Conservation (phyloP, 1,140 invertebrate genomes). For the Drosophila ananassae region DNA sequence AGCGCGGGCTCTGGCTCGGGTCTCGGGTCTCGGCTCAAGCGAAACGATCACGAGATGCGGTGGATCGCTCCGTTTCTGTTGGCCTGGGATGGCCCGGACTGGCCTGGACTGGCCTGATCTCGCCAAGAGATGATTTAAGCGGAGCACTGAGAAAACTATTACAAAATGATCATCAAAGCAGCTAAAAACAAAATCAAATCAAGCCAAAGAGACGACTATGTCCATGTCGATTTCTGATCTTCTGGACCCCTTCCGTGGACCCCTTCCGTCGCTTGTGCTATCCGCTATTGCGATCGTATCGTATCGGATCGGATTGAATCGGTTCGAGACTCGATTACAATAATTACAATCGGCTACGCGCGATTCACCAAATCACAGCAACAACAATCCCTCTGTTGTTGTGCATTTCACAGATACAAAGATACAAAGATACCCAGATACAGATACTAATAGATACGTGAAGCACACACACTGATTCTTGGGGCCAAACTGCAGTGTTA, state of each 20-base stretch:
- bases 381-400: constrained; percentile 19
- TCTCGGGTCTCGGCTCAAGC: constrained; percentile 46
- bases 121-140: constrained; percentile 73
- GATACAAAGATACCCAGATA: constrained; percentile 2
- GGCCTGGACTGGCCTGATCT: constrained; percentile 5
- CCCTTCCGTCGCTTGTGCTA: too few species aligned
- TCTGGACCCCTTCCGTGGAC: constrained; percentile 5
- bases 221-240: constrained; percentile 15
- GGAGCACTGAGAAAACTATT: constrained; percentile 76
- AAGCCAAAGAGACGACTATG: constrained; percentile 55
- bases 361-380: constrained; percentile 77
- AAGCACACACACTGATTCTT: constrained; percentile 23
- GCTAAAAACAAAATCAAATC: constrained; percentile 74
- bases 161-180: constrained; percentile 71
- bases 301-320: constrained; percentile 82
- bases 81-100: background rate
- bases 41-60: constrained; percentile 46
- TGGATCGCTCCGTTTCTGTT: background rate
- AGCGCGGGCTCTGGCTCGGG: too few species aligned
- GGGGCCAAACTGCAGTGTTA: constrained; percentile 25
- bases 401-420: constrained; percentile 27
- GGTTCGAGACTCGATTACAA: constrained; percentile 83
- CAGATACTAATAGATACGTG: constrained; percentile 19
- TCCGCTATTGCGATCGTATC: constrained; percentile 65
- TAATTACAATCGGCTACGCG: constrained; percentile 83